A percentile compares a stretch with the other conserved stretches of the same genome.
phyloP scores from a whole-genome alignment of 2,113 vertebrate genomes.

The Octodon degus region DNA sequence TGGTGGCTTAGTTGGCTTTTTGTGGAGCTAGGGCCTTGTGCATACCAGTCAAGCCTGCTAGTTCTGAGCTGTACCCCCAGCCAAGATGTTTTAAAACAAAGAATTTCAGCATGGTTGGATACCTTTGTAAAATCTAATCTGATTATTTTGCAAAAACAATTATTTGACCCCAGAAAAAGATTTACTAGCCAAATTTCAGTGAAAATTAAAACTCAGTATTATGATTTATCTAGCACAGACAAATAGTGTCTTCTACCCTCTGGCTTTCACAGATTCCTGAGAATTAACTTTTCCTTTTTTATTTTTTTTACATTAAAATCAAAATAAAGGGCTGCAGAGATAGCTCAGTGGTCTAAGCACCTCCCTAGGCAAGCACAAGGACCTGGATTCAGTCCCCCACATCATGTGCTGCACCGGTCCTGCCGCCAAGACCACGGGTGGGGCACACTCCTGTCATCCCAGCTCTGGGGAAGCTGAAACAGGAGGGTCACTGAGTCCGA shows the following conservation, averaged over 20 bases:
- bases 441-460: too few relatives aligned
- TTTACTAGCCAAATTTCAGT: slow-evolving; percentile 46
- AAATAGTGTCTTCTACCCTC: background rate
- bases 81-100: background rate
- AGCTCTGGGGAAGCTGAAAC: too few relatives aligned
- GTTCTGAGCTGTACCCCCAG: background rate
- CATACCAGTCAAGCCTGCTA: background rate
- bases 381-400: too few relatives aligned
- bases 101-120: slow-evolving; percentile 33
- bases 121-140: slow-evolving; percentile 8
- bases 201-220: slow-evolving; percentile 46
- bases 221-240: background rate
- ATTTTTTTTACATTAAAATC: slow-evolving; percentile 4
- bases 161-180: background rate
- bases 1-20: background rate
- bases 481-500: too few relatives aligned
- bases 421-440: too few relatives aligned
- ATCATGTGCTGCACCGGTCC: too few relatives aligned
- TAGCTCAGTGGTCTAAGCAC: too few relatives aligned
- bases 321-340: background rate
- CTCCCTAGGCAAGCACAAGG: too few relatives aligned
- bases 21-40: background rate
- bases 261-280: background rate
- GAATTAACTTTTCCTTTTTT: background rate
- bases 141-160: slow-evolving; percentile 24